Evolutionary conservation across 2,113 vertebrate genomes (phyloP), one percentile per base, ranked within the genome.

Genomic region (Tympanuchus pallidicinctus): DNA sequence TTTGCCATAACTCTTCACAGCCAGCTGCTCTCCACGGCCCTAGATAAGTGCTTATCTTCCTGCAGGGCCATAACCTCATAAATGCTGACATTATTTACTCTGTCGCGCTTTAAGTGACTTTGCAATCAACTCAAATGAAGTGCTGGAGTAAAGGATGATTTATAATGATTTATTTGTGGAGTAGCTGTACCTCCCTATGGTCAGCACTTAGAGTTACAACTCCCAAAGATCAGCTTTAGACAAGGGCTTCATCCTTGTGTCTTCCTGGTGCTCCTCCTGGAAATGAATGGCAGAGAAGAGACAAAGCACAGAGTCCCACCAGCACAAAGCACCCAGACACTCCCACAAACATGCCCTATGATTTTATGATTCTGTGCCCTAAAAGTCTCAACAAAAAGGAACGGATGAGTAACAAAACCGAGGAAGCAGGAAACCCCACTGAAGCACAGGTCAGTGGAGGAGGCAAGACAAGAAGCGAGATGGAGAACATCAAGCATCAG

Each of bases 381-480:
- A 32, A 82, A 54, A 90, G 21, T 67, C 60, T 80, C 47, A 40
- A 50, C 4, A 21, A 65, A 88, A 86, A 48, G 6, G 78, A 89
- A 52, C 69, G 73, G 11, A 2, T 2, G 5, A 82, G 50, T 10
- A 71, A 80, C 8, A 80, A 65, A 89, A 86, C 8, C 2, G 1
- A 80, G 7, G 7, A 19, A 7, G 32, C 4, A 15, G 38, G 47
- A 8, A 34, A 21, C 4, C 40, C 40, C 40, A 12, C 13, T 0
- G 0, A 45, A 27, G 24, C 0, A 1, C 11, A 14, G 30, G 40
- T 18, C 45, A 47, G 47, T 2, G 2, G 38, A 28, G 48, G 28
- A 67, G 75, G 54, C 75, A 42, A 32, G 25, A 57, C 3, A 25
- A 42, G 63, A 56, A 0, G 4, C 4, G 34, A 76, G 21, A 38